Conservation (phyloP, 2,888 invertebrate species). For the Ornithoptera priamus region DNA sequence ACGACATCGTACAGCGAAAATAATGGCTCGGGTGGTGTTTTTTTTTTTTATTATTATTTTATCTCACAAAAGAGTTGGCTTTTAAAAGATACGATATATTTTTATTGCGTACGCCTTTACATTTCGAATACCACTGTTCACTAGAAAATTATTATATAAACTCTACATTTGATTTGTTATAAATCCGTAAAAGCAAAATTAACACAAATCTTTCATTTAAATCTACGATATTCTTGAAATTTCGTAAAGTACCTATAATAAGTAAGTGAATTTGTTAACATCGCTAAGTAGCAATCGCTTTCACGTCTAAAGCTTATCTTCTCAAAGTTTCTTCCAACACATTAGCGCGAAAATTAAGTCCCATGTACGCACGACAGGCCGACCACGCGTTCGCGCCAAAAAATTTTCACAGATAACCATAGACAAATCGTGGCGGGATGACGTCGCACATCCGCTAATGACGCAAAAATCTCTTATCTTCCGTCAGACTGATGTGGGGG, state of each 20-base stretch:
- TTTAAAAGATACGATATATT: conserved; percentile 28
- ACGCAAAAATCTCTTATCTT: conserved; percentile 70
- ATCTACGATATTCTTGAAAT: not conserved
- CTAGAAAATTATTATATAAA: not conserved
- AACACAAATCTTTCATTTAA: no score
- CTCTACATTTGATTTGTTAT: not conserved
- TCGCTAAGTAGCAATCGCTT: conserved; percentile 56
- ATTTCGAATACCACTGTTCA: not conserved
- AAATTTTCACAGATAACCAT: conserved; percentile 69
- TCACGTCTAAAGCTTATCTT: conserved; percentile 60
- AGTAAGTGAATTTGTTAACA: conserved; percentile 34
- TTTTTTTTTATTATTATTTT: conserved; percentile 41
- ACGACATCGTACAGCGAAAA: conserved; percentile 48
- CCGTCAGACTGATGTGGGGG: conserved; percentile 57
- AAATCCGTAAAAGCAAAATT: not conserved
- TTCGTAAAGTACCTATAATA: not conserved
- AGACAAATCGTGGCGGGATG: conserved; percentile 76
- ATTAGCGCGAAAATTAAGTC: conserved; percentile 68
- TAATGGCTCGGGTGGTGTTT: conserved; percentile 54
- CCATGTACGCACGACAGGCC: conserved; percentile 66
- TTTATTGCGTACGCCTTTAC: conserved; percentile 25
- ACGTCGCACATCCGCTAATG: conserved; percentile 70
- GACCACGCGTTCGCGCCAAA: conserved; percentile 60
- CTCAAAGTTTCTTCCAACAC: conserved; percentile 69
- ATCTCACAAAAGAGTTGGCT: conserved; percentile 34